Evolutionary conservation across 2,797 vertebrate species (phyloP), one percentile per base, ranked within the genome.

Genomic region (Chelonia mydas): DNA sequence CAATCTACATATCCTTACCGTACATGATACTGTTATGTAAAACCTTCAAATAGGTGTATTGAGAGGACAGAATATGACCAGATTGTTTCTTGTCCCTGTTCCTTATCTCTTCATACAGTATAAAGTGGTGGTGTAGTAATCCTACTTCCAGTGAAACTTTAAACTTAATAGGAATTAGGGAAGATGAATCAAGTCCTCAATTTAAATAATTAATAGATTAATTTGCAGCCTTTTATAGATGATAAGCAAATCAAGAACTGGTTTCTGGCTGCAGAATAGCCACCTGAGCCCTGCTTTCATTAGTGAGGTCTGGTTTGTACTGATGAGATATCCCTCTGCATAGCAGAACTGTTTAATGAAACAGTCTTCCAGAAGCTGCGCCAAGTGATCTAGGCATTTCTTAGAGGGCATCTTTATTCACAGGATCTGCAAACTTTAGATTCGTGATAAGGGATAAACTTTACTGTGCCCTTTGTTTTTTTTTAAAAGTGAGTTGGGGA

Each of bases 1-100:
- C 51, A 76, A 31, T 57, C 10, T 0, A 0, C 49, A 23, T 90
- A 1, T 80, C 0, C 0, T 19, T 7, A 3, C 55, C 19, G 81
- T 28, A 4, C 1, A 0, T 55, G 1, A 1, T 33, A 28, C 79
- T 81, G 59, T 79, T 55, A 45, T 3, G 25, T 23, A 3, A 37
- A 53, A 13, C 79, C 53, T 76, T 45, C 41, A 28, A 41, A 47
- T 76, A 37, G 65, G 19, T 61, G n/a, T 5, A 19, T 33, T 37
- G 17, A 37, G 17, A 68, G 65, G 65, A 37, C 37, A n/a, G 65
- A 68, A 21, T 68, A 11, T 37, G 65, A 17, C 19, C n/a, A 37
- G 65, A 37, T n/a, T 65, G 33, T 68, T 61, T 61, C 31, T 17
- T 61, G 59, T 21, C 76, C 23, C 41, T 80, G 81, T 12, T 87